Percentiles rank a stretch among this genome's conserved stretches.
Evolutionary conservation across 1,140 invertebrate genomes (phyloP).

Genomic region (Protaetia brevitarsis): DNA sequence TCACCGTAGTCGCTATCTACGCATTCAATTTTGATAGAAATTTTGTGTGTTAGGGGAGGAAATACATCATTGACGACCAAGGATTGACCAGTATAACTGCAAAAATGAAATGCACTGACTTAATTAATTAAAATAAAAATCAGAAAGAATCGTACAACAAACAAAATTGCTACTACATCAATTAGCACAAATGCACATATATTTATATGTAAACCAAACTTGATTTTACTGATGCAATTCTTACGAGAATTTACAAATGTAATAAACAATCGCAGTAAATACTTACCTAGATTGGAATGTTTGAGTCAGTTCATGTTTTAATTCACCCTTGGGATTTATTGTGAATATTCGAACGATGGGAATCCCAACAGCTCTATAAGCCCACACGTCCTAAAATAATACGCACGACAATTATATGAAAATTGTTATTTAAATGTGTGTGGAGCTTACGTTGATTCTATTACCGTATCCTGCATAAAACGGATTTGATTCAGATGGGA

Average conservation of each 20-base stretch:
- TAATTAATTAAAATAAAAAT: slow-evolving; percentile 19
- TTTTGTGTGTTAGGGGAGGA: slow-evolving; percentile 59
- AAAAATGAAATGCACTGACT: slow-evolving; percentile 26
- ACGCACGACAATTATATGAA: slow-evolving; percentile 18
- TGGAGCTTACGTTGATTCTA: slow-evolving; percentile 78
- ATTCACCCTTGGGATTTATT: slow-evolving; percentile 95
- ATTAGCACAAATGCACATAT: neutral
- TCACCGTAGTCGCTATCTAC: slow-evolving; percentile 28
- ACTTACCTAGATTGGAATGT: slow-evolving; percentile 98
- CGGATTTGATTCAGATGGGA: slow-evolving; percentile 80
- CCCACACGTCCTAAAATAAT: slow-evolving; percentile 86
- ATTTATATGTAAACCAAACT: neutral
- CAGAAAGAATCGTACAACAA: neutral
- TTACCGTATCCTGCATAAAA: slow-evolving; percentile 99
- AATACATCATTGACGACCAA: slow-evolving; percentile 88
- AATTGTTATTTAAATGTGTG: neutral
- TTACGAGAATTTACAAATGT: no score
- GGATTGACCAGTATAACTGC: slow-evolving; percentile 88
- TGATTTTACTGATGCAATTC: no score
- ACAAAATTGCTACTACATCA: slow-evolving; percentile 2
- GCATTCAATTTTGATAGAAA: slow-evolving; percentile 21
- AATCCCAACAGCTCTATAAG: slow-evolving; percentile 95
- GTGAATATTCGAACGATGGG: slow-evolving; percentile 96
- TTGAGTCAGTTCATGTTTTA: slow-evolving; percentile 93
- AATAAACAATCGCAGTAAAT: neutral